Evolutionary conservation across 2,797 vertebrate species (phyloP).

Genomic region (Girardinus metallicus): DNA sequence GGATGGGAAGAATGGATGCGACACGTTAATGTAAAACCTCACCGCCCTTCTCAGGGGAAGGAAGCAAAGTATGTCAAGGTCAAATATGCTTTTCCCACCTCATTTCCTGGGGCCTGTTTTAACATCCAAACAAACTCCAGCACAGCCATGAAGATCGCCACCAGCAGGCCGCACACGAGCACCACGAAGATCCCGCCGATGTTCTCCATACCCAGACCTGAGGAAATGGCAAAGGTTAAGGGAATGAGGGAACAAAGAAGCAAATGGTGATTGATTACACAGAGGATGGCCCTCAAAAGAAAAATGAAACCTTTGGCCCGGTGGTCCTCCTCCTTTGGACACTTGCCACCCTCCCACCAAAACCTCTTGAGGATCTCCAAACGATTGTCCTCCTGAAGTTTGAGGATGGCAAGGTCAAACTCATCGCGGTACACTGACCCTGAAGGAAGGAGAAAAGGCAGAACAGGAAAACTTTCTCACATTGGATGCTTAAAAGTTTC

Average conservation of each 20-base stretch:
- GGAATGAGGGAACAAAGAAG: background rate
- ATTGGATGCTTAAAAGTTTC: background rate
- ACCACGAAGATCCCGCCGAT: constrained; percentile 99
- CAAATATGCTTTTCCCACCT: constrained; percentile 89
- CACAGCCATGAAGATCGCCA: constrained; percentile 99
- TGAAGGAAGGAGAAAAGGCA: constrained; percentile 56
- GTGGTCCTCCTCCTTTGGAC: constrained; percentile 98
- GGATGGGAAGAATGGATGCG: constrained; percentile 17
- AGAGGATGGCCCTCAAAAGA: constrained; percentile 6
- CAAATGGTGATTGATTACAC: background rate
- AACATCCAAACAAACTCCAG: constrained; percentile 98
- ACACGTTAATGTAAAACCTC: constrained; percentile 53
- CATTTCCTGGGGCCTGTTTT: constrained; percentile 90
- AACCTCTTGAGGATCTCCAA: constrained; percentile 97
- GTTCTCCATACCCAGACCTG: constrained; percentile 98
- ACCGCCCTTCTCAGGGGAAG: constrained; percentile 45
- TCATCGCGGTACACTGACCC: constrained; percentile 93
- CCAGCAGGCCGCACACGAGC: constrained; percentile 96
- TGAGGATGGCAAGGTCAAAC: constrained; percentile 97
- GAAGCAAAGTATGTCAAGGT: constrained; percentile 82
- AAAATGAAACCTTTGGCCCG: constrained; percentile 90
- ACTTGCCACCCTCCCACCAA: constrained; percentile 99
- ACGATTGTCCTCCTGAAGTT: constrained; percentile 97
- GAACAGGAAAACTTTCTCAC: constrained; percentile 3
- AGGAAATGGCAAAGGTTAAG: constrained; percentile 17